Evolutionary conservation across 37 sponge, comb jelly and placozoan genomes (phyloP).

Genomic region (Eunapius fragilis): DNA sequence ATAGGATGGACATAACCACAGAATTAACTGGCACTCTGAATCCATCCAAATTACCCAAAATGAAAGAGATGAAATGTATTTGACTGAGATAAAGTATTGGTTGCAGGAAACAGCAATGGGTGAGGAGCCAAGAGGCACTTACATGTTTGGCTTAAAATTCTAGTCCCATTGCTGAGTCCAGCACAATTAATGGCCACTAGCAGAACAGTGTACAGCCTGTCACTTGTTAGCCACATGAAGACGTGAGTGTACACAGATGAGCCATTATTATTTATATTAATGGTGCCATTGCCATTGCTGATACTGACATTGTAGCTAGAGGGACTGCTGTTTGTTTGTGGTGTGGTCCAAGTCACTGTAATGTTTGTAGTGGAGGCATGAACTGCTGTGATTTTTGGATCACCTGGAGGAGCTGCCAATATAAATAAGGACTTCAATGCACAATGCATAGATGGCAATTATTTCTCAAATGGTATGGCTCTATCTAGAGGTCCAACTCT

Average conservation of each 20-base stretch:
- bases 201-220: background rate
- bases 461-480: no score
- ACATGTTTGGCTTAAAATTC: background rate
- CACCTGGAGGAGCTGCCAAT: background rate
- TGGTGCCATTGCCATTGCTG: background rate
- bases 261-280: background rate
- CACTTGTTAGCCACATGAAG: background rate
- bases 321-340: background rate
- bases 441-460: no score
- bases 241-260: background rate
- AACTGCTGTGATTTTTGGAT: background rate
- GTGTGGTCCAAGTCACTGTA: background rate
- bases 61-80: background rate
- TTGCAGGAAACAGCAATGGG: background rate
- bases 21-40: background rate
- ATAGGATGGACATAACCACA: background rate
- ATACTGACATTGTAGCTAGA: background rate
- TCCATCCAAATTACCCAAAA: no score
- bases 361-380: background rate
- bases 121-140: background rate
- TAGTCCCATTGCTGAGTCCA: background rate
- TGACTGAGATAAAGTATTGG: background rate
- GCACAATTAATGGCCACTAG: background rate
- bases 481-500: background rate
- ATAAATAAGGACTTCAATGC: background rate